A percentile compares a stretch with the other conserved stretches of the same genome.
phyloP scores from a whole-genome alignment of 2,797 vertebrate genomes.

The Pitangus sulphuratus region DNA sequence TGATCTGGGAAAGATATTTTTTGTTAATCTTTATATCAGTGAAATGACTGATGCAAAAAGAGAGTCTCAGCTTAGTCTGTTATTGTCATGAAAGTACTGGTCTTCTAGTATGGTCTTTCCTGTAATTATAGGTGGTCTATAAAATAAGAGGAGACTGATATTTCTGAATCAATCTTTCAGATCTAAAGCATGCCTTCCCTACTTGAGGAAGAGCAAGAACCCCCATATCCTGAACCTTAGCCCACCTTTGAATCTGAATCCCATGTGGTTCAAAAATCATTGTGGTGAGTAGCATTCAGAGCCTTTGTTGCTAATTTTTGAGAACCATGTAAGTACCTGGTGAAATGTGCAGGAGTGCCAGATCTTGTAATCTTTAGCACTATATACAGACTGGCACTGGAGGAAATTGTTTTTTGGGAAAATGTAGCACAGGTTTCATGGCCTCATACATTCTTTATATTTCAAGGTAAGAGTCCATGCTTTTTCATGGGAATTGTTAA shows the following conservation, averaged over 20 bases:
- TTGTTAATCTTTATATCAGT: neutral
- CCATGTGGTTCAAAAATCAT: slow-evolving; percentile 96
- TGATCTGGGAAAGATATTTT: neutral
- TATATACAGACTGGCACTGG: neutral
- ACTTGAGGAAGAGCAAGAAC: slow-evolving; percentile 88
- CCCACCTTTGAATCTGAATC: slow-evolving; percentile 93
- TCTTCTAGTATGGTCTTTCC: neutral
- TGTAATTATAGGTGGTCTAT: neutral
- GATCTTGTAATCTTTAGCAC: neutral
- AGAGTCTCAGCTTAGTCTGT: neutral
- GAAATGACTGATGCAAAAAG: neutral
- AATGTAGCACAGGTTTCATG: neutral
- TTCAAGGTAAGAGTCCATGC: neutral
- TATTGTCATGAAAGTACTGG: neutral
- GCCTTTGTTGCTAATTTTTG: neutral
- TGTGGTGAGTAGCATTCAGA: slow-evolving; percentile 83
- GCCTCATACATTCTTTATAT: rapidly evolving
- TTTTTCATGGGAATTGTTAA: neutral
- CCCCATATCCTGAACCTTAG: slow-evolving; percentile 96
- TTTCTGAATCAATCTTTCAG: slow-evolving; percentile 73
- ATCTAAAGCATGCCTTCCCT: slow-evolving; percentile 92
- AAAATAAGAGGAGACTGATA: neutral
- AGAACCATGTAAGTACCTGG: neutral
- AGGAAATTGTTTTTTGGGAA: neutral
- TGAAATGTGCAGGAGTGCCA: neutral